These are phyloP conservation scores for Enteromius paludinosus DNA, from an alignment of 2,797 vertebrate genomes.

Conservation along the genomic window DNA sequence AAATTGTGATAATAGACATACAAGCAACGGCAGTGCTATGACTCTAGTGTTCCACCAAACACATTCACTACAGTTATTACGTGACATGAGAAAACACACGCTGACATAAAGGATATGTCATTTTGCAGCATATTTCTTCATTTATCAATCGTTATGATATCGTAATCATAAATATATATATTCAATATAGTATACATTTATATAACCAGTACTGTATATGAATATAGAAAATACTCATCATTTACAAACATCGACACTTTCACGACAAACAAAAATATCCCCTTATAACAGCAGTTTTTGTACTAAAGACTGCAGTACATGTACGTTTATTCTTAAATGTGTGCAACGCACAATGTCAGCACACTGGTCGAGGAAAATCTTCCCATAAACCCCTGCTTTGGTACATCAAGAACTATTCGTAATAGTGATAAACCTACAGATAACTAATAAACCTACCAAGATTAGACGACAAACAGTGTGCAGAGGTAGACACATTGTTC, in stretches of 20 bases:
- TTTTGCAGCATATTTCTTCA: conserved; percentile 52
- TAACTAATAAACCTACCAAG: conserved; percentile 2
- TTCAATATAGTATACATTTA: conserved; percentile 37
- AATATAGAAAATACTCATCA: conserved; percentile 49
- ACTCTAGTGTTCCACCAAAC: conserved; percentile 31
- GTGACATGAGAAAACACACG: conserved; percentile 14
- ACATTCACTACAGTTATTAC: conserved; percentile 34
- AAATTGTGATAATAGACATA: conserved; percentile 10
- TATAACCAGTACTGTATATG: conserved; percentile 39
- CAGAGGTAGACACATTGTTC: conserved; percentile 38
- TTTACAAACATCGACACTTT: conserved; percentile 30
- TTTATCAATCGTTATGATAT: conserved; percentile 33
- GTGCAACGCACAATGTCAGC: conserved; percentile 14
- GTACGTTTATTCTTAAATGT: conserved; percentile 10
- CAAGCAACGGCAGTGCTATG: conserved; percentile 37
- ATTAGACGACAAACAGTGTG: conserved; percentile 19
- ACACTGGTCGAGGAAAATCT: conserved; percentile 12
- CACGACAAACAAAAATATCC: conserved; percentile 40
- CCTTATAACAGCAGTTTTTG: conserved; percentile 24
- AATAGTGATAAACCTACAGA: not conserved
- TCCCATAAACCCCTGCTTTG: conserved; percentile 33
- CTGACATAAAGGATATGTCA: conserved; percentile 16
- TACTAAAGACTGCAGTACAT: conserved; percentile 11
- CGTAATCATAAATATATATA: conserved; percentile 52
- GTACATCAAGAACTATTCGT: conserved; percentile 9